A percentile compares a stretch with the other conserved stretches of the same genome.
Evolutionary conservation across 2,888 invertebrate genomes (phyloP).

Genomic region (Clivina fossor): DNA sequence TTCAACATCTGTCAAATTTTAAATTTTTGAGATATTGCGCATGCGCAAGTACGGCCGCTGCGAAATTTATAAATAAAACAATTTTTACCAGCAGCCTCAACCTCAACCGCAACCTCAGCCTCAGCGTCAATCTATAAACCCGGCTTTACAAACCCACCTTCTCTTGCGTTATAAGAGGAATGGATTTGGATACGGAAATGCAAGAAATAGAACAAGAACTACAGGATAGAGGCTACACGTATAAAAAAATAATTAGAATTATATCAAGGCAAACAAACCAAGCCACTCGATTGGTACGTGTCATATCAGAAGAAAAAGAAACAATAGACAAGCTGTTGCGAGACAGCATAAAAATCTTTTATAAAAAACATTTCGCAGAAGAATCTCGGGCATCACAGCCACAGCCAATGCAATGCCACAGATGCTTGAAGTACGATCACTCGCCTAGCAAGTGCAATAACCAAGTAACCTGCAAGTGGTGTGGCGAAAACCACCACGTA

Average conservation of each 20-base stretch:
- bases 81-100: no score
- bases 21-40: no score
- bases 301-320: background rate
- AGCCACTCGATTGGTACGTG: background rate
- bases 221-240: no score
- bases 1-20: no score
- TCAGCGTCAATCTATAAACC: no score
- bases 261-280: background rate
- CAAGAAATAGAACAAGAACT: background rate
- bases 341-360: background rate
- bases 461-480: background rate
- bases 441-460: background rate
- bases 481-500: background rate
- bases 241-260: background rate
- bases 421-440: slow-evolving; percentile 1
- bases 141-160: background rate
- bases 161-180: slow-evolving; percentile 1
- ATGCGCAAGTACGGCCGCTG: no score
- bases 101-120: no score
- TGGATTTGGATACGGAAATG: background rate
- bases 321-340: background rate
- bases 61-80: no score
- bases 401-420: background rate
- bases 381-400: background rate
- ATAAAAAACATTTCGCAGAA: background rate